Percentiles rank a stretch among this genome's conserved stretches.
phyloP scores from a whole-genome alignment of 1,140 invertebrate genomes.

The Zophobas morio region DNA sequence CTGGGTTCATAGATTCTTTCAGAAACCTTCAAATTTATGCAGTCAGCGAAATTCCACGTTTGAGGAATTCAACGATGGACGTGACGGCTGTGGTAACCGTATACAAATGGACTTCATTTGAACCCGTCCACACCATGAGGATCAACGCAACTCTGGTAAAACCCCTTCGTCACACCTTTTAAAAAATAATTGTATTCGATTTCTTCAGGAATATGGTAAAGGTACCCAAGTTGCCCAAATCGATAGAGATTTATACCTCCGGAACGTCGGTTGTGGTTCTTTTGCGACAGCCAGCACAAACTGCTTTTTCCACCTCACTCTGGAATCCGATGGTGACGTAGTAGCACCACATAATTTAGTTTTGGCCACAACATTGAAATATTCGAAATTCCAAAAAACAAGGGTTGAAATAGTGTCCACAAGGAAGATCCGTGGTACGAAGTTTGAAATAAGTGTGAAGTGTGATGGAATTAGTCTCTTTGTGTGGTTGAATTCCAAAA shows the following conservation, averaged over 20 bases:
- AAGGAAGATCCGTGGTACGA: constrained; percentile 47
- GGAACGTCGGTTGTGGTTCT: constrained; percentile 15
- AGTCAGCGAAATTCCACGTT: constrained; percentile 58
- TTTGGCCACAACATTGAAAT: constrained; percentile 8
- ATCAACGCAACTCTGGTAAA: constrained; percentile 22
- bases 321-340: neutral
- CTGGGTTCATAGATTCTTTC: constrained; percentile 53
- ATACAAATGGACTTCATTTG: constrained; percentile 54
- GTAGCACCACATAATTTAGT: constrained; percentile 9
- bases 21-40: constrained; percentile 59
- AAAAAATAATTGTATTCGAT: neutral
- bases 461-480: constrained; percentile 64
- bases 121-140: constrained; percentile 3
- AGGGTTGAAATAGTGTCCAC: constrained; percentile 20
- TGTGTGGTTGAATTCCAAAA: constrained; percentile 63
- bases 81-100: constrained; percentile 52
- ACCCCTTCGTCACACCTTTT: neutral
- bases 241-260: constrained; percentile 6
- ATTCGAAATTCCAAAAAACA: constrained; percentile 9
- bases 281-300: neutral
- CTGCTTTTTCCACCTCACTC: constrained; percentile 26
- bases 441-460: constrained; percentile 61
- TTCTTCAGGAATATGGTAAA: constrained; percentile 28
- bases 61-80: constrained; percentile 26
- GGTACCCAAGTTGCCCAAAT: constrained; percentile 1